phyloP scores from a whole-genome alignment of 2,797 vertebrate genomes.

The Myotis daubentonii region DNA sequence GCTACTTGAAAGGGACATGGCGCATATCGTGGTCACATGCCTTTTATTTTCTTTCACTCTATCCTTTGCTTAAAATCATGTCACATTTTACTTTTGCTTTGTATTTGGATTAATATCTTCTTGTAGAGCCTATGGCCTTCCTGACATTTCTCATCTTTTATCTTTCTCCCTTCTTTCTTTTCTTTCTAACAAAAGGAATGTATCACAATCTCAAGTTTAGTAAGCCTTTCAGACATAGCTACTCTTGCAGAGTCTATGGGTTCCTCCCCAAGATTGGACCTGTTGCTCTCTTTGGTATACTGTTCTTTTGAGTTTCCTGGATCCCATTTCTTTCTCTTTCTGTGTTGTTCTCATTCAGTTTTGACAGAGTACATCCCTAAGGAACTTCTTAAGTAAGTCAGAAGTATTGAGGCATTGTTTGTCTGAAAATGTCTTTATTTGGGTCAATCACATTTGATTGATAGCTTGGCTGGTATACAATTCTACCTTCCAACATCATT shows the following conservation, averaged over 20 bases:
- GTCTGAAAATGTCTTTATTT: constrained; percentile 28
- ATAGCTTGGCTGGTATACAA: neutral
- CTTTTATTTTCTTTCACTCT: neutral
- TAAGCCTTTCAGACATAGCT: neutral
- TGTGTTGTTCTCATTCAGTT: neutral
- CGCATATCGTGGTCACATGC: neutral
- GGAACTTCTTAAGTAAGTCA: neutral
- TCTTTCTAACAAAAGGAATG: neutral
- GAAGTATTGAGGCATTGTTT: neutral
- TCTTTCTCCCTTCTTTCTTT: neutral
- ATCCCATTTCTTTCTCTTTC: neutral
- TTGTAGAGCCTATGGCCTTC: neutral
- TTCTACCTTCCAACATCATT: neutral
- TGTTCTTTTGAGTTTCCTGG: neutral
- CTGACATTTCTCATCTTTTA: neutral
- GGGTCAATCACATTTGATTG: neutral
- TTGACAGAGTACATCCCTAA: neutral
- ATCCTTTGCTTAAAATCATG: neutral
- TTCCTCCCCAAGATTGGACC: neutral
- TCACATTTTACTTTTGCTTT: neutral
- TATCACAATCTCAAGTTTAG: neutral
- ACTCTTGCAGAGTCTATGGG: no score
- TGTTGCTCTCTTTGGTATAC: neutral
- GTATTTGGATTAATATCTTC: neutral
- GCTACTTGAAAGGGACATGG: neutral